phyloP scores from a whole-genome alignment of 2,888 invertebrate genomes.

The Ferrisia virgata region DNA sequence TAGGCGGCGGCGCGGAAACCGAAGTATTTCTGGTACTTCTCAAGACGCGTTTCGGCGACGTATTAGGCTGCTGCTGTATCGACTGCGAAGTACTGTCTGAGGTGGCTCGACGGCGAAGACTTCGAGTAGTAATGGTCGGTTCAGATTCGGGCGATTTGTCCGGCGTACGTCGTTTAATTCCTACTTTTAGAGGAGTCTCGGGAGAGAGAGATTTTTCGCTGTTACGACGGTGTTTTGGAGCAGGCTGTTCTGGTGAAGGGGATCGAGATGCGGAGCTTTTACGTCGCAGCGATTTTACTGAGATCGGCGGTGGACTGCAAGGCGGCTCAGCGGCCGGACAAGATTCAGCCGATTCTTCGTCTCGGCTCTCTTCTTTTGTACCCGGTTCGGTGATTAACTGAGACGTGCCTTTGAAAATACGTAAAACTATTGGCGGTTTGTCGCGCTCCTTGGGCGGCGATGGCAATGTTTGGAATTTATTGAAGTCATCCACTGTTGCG shows the following conservation, averaged over 20 bases:
- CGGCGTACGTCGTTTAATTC: slow-evolving; percentile 2
- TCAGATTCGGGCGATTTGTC: background rate
- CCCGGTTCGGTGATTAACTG: slow-evolving; percentile 49
- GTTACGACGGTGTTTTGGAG: background rate
- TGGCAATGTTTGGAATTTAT: slow-evolving; percentile 45
- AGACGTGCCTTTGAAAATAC: slow-evolving; percentile 74
- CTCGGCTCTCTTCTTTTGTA: slow-evolving; percentile 44
- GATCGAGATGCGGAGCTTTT: background rate
- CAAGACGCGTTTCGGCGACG: slow-evolving; percentile 35
- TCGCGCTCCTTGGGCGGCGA: slow-evolving; percentile 51
- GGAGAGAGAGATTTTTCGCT: slow-evolving; percentile 28
- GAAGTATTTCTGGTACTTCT: slow-evolving; percentile 25
- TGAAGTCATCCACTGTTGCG: background rate
- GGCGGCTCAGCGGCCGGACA: background rate
- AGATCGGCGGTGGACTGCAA: background rate
- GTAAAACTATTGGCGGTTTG: slow-evolving; percentile 79
- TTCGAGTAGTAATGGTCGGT: slow-evolving; percentile 47
- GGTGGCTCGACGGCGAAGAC: slow-evolving; percentile 44
- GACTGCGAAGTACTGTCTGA: background rate
- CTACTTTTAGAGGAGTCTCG: background rate
- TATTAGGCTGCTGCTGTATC: background rate
- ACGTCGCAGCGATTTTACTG: slow-evolving; percentile 21
- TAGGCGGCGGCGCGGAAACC: background rate
- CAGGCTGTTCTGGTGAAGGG: slow-evolving; percentile 5
- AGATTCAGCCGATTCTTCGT: background rate